A percentile compares a stretch with the other conserved stretches of the same genome.
Evolutionary conservation across 2,797 vertebrate genomes (phyloP).

Genomic region (Galaxias olidus): DNA sequence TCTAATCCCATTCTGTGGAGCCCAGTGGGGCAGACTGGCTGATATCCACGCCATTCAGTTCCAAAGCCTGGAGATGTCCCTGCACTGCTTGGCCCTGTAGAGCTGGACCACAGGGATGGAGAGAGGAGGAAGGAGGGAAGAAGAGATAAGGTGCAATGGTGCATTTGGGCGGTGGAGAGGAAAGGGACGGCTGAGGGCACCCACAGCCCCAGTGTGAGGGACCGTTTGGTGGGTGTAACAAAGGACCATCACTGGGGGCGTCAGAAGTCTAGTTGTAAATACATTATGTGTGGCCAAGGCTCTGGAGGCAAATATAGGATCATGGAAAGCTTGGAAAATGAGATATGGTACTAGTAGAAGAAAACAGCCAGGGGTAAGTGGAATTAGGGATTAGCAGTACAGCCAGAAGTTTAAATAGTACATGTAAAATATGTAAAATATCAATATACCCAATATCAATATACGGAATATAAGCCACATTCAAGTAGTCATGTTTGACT

Average conservation of each 20-base stretch:
- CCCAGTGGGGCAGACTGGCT: slow-evolving; percentile 58
- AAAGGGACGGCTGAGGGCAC: background rate
- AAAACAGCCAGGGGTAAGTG: slow-evolving; percentile 29
- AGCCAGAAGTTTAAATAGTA: background rate
- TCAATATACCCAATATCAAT: background rate
- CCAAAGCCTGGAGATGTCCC: slow-evolving; percentile 64
- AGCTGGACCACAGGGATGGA: slow-evolving; percentile 56
- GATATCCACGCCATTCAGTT: slow-evolving; percentile 65
- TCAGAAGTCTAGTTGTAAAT: slow-evolving; percentile 72
- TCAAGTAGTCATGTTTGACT: too few relatives aligned
- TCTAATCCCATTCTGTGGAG: slow-evolving; percentile 78
- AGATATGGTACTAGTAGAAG: background rate
- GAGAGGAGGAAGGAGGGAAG: slow-evolving; percentile 18
- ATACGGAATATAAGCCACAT: too few relatives aligned
- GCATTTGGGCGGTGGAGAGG: background rate
- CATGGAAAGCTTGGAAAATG: slow-evolving; percentile 30
- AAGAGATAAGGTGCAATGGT: background rate
- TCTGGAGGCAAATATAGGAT: slow-evolving; percentile 57
- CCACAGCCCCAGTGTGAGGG: slow-evolving; percentile 51
- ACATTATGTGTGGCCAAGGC: slow-evolving; percentile 70
- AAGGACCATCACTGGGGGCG: slow-evolving; percentile 64
- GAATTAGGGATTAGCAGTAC: too few relatives aligned
- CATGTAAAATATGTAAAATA: background rate
- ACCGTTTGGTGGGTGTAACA: slow-evolving; percentile 42
- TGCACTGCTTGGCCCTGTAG: slow-evolving; percentile 60